phyloP scores from a whole-genome alignment of 2,888 invertebrate species.

The Pseudococcus longispinus region DNA sequence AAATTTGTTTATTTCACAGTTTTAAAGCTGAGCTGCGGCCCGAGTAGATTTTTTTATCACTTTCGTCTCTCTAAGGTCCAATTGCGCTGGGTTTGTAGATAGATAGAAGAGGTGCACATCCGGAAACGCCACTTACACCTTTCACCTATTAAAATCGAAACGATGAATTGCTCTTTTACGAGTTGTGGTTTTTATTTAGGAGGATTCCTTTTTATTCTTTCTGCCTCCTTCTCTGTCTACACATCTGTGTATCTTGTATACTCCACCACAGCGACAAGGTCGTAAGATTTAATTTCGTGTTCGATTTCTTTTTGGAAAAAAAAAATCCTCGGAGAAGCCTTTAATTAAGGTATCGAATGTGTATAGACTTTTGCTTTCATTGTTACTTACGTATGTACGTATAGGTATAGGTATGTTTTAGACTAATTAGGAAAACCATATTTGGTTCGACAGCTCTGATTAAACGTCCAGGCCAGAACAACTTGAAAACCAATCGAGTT shows the following conservation, averaged over 20 bases:
- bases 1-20: constrained; percentile 47
- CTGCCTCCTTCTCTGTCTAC: neutral
- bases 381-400: neutral
- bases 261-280: neutral
- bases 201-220: neutral
- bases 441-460: constrained; percentile 34
- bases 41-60: constrained; percentile 33
- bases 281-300: constrained; percentile 34
- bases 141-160: constrained; percentile 36
- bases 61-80: constrained; percentile 20
- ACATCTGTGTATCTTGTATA: neutral
- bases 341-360: neutral
- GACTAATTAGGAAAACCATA: constrained; percentile 36
- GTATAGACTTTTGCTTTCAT: constrained; percentile 37
- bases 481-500: neutral
- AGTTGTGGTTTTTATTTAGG: constrained; percentile 42
- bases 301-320: constrained; percentile 35
- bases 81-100: neutral
- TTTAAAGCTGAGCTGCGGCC: neutral
- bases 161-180: constrained; percentile 45
- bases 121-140: constrained; percentile 46
- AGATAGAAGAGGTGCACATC: neutral
- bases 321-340: neutral
- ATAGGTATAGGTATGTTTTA: too few species aligned
- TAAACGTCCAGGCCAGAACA: neutral